Evolutionary conservation across 2,113 vertebrate species (phyloP).

Genomic region (Notothenia coriiceps): DNA sequence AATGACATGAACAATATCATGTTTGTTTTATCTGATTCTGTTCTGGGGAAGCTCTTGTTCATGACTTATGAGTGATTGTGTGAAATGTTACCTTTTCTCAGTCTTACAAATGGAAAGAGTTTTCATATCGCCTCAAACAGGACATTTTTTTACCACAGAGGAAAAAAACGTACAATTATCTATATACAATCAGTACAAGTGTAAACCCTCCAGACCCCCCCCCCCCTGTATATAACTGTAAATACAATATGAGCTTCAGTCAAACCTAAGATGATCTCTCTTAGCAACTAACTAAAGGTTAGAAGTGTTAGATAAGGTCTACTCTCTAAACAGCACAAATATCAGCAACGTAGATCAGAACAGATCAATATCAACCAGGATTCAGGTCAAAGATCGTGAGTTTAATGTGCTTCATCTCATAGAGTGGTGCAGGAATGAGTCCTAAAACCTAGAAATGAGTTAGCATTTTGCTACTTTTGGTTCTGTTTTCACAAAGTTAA

Average conservation of each 20-base stretch:
- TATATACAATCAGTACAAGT: constrained; percentile 80
- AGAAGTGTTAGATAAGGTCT: constrained; percentile 20
- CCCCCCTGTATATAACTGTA: background rate
- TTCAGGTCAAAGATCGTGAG: background rate
- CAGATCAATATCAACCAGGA: background rate
- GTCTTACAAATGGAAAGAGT: constrained; percentile 79
- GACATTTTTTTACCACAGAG: constrained; percentile 51
- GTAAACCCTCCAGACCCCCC: constrained; percentile 70
- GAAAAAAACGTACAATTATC: constrained; percentile 48
- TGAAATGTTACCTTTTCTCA: constrained; percentile 58
- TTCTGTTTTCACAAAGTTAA: too few relatives aligned
- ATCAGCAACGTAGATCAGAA: constrained; percentile 7
- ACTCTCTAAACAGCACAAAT: constrained; percentile 3
- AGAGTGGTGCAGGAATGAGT: too few relatives aligned
- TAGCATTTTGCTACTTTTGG: too few relatives aligned
- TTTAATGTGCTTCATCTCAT: background rate
- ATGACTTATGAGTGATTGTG: background rate
- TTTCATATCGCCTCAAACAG: constrained; percentile 77
- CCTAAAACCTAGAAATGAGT: too few relatives aligned
- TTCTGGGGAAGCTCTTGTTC: constrained; percentile 1
- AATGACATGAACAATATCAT: background rate
- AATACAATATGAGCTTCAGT: constrained; percentile 13
- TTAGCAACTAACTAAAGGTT: constrained; percentile 1
- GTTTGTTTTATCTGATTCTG: background rate
- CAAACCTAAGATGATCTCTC: constrained; percentile 8